phyloP scores from a whole-genome alignment of 2,797 vertebrate genomes.

The Chaetodon trifasciatus region DNA sequence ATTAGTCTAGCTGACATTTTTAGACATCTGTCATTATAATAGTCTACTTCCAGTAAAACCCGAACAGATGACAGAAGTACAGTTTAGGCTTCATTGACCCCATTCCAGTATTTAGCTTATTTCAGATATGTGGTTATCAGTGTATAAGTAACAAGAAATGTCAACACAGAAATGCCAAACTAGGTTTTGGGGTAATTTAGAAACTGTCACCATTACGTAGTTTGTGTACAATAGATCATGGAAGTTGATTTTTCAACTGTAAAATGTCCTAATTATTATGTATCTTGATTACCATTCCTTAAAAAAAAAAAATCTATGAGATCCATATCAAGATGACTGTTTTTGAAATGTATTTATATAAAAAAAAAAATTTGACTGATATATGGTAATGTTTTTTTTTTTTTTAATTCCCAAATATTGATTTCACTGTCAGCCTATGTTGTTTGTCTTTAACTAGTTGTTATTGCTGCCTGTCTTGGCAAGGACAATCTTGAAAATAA shows the following conservation, averaged over 20 bases:
- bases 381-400: not conserved
- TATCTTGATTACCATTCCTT: not conserved
- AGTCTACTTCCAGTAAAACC: not conserved
- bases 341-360: not conserved
- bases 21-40: not conserved
- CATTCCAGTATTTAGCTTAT: not conserved
- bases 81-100: constrained; percentile 1
- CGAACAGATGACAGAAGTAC: not conserved
- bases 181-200: not conserved
- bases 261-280: not conserved
- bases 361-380: not conserved
- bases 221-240: not conserved
- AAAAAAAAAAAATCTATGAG: not conserved
- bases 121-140: not conserved
- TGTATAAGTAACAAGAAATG: not conserved
- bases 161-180: too few relatives aligned
- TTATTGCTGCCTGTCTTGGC: not conserved
- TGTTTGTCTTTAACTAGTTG: not conserved
- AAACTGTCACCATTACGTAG: not conserved
- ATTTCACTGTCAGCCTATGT: not conserved
- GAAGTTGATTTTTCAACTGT: not conserved
- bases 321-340: not conserved
- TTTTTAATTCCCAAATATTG: not conserved
- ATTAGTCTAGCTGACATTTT: not conserved
- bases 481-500: not conserved